Evolutionary conservation across 2,113 vertebrate species (phyloP), one percentile per base, ranked within the genome.

Genomic region (Pteronura brasiliensis): DNA sequence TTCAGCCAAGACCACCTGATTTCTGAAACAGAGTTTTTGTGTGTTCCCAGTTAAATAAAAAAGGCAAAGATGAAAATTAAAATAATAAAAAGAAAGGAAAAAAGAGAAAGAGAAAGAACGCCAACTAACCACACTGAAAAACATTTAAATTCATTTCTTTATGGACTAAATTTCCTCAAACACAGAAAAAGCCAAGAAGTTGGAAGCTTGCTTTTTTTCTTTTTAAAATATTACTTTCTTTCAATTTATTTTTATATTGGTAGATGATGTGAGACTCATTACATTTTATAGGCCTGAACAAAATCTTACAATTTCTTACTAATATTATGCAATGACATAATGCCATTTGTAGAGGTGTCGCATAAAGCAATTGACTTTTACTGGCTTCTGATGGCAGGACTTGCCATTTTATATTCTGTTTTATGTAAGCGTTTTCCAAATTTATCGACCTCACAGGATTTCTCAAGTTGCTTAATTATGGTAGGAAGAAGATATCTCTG

Each of bases 241-340:
- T 96, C 97, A 94, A 96, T 95, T 93, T 98, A 96, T 98, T 82
- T 98, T 99, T 97, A 94, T 98, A 98, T 98, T 96, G 98, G 98
- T 93, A 98, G 98, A 98, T 98, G 98, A 98, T 98, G 98, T 98
- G 99, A 99, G 97, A 98, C 98, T 98, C 98, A 98, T 99, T 99
- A 98, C 93, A 97, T 98, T 99, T 99, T 99, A 99, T 98, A 98
- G 97, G 94, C 96, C 94, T 98, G 98, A 98, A 99, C 98, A 97
- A 99, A 99, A 99, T 98, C 98, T 98, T 98, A 98, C 98, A 89
- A 93, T 98, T 99, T 98, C 98, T 98, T 98, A 97, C 98, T 99
- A 99, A 99, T 98, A 99, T 99, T 99, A 98, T 98, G 97, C 98
- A 99, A 98, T 99, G 99, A 99, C 98, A 99, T 99, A 99, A 99